Percentiles rank a stretch among this genome's conserved stretches.
Evolutionary conservation across 2,888 invertebrate genomes (phyloP).

Genomic region (Tortricodes alternella): DNA sequence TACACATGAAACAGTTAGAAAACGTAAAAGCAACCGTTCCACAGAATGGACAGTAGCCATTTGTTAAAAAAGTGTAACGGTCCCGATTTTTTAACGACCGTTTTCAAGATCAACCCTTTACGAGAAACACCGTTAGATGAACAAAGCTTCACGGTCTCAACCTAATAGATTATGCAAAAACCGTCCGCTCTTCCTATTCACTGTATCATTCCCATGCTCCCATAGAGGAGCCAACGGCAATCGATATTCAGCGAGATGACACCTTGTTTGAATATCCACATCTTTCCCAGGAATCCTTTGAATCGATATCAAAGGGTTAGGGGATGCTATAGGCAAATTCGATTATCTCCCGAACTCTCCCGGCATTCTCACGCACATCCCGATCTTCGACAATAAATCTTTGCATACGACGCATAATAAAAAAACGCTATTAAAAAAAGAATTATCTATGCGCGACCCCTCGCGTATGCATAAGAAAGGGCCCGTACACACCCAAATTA

Average conservation of each 20-base stretch:
- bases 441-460: constrained; percentile 76
- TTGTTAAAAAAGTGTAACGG: constrained; percentile 66
- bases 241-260: constrained; percentile 82
- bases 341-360: constrained; percentile 65
- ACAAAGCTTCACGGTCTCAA: constrained; percentile 59
- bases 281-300: constrained; percentile 72
- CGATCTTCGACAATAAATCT: constrained; percentile 75
- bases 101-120: constrained; percentile 68
- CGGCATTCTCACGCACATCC: constrained; percentile 80
- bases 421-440: constrained; percentile 78
- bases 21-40: constrained; percentile 27
- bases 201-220: constrained; percentile 77
- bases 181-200: constrained; percentile 75
- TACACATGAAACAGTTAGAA: constrained; percentile 59
- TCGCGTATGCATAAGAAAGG: constrained; percentile 77
- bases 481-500: constrained; percentile 76
- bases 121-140: constrained; percentile 66
- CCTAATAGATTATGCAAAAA: constrained; percentile 81
- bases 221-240: constrained; percentile 73
- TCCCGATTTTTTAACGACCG: constrained; percentile 65
- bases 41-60: constrained; percentile 64
- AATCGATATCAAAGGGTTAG: constrained; percentile 71
- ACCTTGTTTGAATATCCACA: constrained; percentile 82
- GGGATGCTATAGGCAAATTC: constrained; percentile 81
- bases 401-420: constrained; percentile 75